phyloP scores from a whole-genome alignment of 2,888 invertebrate genomes.

The Hirtodrosophila trivittata region DNA sequence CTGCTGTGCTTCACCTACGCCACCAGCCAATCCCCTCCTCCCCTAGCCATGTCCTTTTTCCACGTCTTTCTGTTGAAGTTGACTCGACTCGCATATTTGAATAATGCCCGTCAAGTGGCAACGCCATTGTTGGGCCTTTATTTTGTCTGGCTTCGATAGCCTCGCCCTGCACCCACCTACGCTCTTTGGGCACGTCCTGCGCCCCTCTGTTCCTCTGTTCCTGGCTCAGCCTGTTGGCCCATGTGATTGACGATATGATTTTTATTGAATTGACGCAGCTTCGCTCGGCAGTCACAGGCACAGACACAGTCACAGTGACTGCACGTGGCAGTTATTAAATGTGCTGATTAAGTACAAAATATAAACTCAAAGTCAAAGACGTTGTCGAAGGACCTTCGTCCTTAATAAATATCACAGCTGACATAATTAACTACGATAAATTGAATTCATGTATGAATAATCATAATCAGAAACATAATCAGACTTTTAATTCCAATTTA shows the following conservation, averaged over 20 bases:
- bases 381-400: background rate
- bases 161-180: background rate
- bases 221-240: slow-evolving; percentile 12
- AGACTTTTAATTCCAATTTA: slow-evolving; percentile 20
- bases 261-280: slow-evolving; percentile 51
- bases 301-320: slow-evolving; percentile 21
- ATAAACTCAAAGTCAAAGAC: slow-evolving; percentile 34
- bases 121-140: slow-evolving; percentile 57
- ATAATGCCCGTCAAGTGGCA: slow-evolving; percentile 75
- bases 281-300: background rate
- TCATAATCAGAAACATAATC: no score
- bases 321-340: slow-evolving; percentile 77
- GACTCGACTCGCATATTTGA: slow-evolving; percentile 55
- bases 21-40: slow-evolving; percentile 1
- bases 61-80: background rate
- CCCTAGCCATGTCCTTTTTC: background rate
- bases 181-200: slow-evolving; percentile 8
- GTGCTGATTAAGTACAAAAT: slow-evolving; percentile 73
- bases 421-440: slow-evolving; percentile 63
- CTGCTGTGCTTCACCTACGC: background rate
- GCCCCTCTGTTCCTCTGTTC: background rate
- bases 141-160: slow-evolving; percentile 45
- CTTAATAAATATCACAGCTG: slow-evolving; percentile 4
- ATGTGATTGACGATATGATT: slow-evolving; percentile 72
- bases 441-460: slow-evolving; percentile 36